Evolutionary conservation across 2,797 vertebrate species (phyloP).

Genomic region (Melanotaenia pygmaea): DNA sequence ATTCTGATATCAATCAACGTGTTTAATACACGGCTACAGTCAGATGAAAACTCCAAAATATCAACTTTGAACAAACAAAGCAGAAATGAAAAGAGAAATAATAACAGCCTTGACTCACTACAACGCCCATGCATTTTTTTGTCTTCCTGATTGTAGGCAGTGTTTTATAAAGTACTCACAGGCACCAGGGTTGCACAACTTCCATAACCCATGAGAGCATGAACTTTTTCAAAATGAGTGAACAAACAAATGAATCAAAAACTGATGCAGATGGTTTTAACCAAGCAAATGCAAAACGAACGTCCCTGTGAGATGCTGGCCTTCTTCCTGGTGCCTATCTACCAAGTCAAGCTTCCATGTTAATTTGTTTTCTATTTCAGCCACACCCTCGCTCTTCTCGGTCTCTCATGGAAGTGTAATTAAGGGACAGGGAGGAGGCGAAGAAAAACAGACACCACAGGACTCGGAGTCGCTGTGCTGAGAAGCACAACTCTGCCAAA

Average conservation of each 20-base stretch:
- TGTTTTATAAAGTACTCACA: conserved; percentile 34
- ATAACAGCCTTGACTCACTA: conserved; percentile 10
- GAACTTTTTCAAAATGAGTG: conserved; percentile 14
- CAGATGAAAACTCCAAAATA: conserved; percentile 3
- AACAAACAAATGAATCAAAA: conserved; percentile 11
- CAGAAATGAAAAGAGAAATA: conserved; percentile 5
- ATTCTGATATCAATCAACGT: background rate
- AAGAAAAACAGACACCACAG: conserved; percentile 48
- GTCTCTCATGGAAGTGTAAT: conserved; percentile 66
- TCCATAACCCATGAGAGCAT: conserved; percentile 13
- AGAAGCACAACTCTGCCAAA: conserved; percentile 56
- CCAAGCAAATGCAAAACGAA: conserved; percentile 10
- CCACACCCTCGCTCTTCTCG: conserved; percentile 65
- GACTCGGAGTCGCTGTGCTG: conserved; percentile 48
- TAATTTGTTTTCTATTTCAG: conserved; percentile 42
- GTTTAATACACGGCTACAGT: background rate
- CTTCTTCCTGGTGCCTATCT: conserved; percentile 1
- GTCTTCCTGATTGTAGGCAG: conserved; percentile 10
- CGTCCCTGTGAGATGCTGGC: background rate
- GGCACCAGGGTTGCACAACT: conserved; percentile 42
- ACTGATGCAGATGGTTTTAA: conserved; percentile 7
- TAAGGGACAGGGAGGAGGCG: conserved; percentile 50
- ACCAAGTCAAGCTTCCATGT: conserved; percentile 27
- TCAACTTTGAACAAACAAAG: conserved; percentile 12
- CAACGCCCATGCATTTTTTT: conserved; percentile 24